These are phyloP conservation scores for Dascillus cervinus DNA, from an alignment of 2,888 invertebrate species.

Conservation along the genomic window DNA sequence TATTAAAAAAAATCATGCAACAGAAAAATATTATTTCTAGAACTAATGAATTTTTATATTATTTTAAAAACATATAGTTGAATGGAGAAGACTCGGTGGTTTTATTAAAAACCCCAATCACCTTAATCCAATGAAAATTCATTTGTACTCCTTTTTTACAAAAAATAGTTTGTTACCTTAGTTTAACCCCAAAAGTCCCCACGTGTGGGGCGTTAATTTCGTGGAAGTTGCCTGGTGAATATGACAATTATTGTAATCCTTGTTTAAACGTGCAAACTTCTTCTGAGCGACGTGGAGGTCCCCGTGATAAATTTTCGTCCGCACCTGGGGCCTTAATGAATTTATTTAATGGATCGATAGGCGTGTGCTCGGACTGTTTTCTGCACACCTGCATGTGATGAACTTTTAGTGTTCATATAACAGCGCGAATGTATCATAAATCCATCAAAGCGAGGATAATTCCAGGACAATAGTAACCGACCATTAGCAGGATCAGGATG, in stretches of 20 bases:
- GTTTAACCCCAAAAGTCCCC: slow-evolving; percentile 16
- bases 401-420: not conserved
- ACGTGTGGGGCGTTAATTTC: slow-evolving; percentile 19
- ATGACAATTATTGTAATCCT: slow-evolving; percentile 22
- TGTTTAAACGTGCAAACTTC: slow-evolving; percentile 16
- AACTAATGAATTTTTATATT: no score
- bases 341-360: no score
- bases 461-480: slow-evolving; percentile 17
- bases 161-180: no score
- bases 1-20: no score
- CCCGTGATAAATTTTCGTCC: slow-evolving; percentile 13
- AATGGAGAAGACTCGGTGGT: no score
- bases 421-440: slow-evolving; percentile 14
- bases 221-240: slow-evolving; percentile 14
- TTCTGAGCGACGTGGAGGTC: slow-evolving; percentile 8
- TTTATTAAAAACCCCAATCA: no score
- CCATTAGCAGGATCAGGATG: slow-evolving; percentile 20
- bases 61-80: no score
- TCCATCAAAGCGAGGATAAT: slow-evolving; percentile 17
- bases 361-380: not conserved
- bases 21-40: no score
- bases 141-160: no score
- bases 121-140: no score
- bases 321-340: slow-evolving; percentile 8
- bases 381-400: slow-evolving; percentile 1